Percentiles rank a stretch among this genome's conserved stretches.
Evolutionary conservation across 2,888 invertebrate species (phyloP).

Genomic region (Zaprionus lineosus): DNA sequence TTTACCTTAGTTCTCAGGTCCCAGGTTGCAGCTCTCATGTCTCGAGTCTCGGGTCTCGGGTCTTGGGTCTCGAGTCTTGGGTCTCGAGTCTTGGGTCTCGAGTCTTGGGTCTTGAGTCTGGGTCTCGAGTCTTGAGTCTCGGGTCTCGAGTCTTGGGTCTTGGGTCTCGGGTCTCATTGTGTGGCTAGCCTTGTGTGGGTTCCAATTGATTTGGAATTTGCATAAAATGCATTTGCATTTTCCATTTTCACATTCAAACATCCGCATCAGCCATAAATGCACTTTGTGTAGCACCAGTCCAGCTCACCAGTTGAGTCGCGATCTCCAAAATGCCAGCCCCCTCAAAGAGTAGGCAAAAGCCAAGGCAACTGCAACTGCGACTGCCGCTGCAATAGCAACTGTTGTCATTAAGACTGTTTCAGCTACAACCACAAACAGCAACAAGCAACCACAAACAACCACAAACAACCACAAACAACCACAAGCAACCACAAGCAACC

Average conservation of each 20-base stretch:
- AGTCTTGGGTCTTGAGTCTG: background rate
- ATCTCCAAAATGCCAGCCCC: slow-evolving; percentile 2
- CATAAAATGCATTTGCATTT: slow-evolving; percentile 56
- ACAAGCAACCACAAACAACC: no score
- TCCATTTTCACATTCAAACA: slow-evolving; percentile 55
- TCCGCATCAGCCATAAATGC: slow-evolving; percentile 62
- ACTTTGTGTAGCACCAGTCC: slow-evolving; percentile 21
- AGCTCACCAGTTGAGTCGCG: background rate
- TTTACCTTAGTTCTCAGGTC: background rate
- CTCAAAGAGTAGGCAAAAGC: slow-evolving; percentile 5
- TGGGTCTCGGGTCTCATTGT: background rate
- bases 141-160: background rate
- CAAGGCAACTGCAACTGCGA: no score
- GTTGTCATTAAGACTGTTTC: no score
- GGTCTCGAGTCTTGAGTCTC: background rate
- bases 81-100: slow-evolving; percentile 8
- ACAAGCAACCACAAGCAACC: no score
- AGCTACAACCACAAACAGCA: no score
- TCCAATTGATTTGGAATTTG: slow-evolving; percentile 57
- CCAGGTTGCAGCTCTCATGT: slow-evolving; percentile 7
- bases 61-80: background rate
- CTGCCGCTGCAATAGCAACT: no score
- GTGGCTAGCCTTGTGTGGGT: slow-evolving; percentile 28
- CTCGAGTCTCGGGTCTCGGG: no score
- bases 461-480: no score